Evolutionary conservation across 2,113 vertebrate species (phyloP), one percentile per base, ranked within the genome.

Genomic region (Podarcis muralis): DNA sequence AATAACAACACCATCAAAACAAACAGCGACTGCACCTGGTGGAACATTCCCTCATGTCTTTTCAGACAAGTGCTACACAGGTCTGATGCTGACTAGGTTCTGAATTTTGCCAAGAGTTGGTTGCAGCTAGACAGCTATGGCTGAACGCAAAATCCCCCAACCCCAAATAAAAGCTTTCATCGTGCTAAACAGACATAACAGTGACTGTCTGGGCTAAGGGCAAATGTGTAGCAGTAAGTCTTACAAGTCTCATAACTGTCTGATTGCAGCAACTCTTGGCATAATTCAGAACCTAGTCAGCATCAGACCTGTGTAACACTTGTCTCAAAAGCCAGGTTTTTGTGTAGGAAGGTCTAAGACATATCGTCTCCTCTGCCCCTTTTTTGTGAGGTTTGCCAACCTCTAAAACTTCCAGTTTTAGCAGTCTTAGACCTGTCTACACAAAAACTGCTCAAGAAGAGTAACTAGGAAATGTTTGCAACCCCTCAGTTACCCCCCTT

Each of bases 61-160:
- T 90, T 78, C 74, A 94, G 79, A 9, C 80, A 93, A 88, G 75
- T 88, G 85, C 71, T 89, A 92, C 90, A 89, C 27, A 92, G 89
- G 13, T 32, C 27, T 91, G 85, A 88, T 65, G 78, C 4, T 88
- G 69, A 90, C 22, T 81, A 12, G 25, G 74, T 92, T 53, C 80
- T 88, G 71, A 90, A 92, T 71, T 90, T 25, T 85, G 40, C 37
- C n/a, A 93, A 87, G 30, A 62, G 27, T 75, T 7, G 32, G 20
- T 20, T 53, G 30, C 23, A 81, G 83, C 71, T 83, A 13, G 90
- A 91, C 79, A 88, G 4, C 37, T 25, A 2, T 30, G 78, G 43
- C 12, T 30, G 1, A 72, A 68, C 15, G 40, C 72, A 83, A 30
- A 43, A 27, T 40, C 77, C 16, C 35, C 16, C 27, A 9, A 13